Evolutionary conservation across 2,888 invertebrate genomes (phyloP), one percentile per base, ranked within the genome.

Genomic region (Scaptomyza polygonia): DNA sequence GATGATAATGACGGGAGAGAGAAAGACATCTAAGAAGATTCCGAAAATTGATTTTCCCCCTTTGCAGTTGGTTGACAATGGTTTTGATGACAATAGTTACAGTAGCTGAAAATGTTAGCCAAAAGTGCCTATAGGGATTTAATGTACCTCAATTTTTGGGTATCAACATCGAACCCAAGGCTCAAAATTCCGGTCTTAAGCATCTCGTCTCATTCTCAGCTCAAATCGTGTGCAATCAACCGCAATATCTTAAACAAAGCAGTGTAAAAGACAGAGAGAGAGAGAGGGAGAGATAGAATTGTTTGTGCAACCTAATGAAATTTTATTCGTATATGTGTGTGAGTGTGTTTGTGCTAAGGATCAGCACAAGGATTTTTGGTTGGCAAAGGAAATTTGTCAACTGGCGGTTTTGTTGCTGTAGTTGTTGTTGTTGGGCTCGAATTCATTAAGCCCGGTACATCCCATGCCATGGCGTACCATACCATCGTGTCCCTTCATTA

Each of bases 151-250:
- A 16, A 36, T 39, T 48, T 43, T 34, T 14, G 6, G 6, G 43
- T 21, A 21, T 32, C 7, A 29, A 12, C 11, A 25, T 52, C 27
- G n/a, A 8, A 57, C 11, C 34, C 32, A 11, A 29, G 70, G 34
- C 47, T 48, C 27, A 45, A 25, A 25, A 25, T 25, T 25, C 25
- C 5, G 25, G 72, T n/a, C 42, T 34, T 32, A 32, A 55, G 8
- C 54, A 9, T n/a, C 12, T n/a, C 12, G 16, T n/a, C 52, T 64
- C 16, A 12, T 59, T 11, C 29, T 56, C 39, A 57, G 21, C 73
- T 84, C 77, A 74, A 80, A 88, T 88, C 86, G 88, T 86, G 89
- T 88, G 85, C 85, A 88, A 86, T 87, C 85, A 86, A 86, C 85
- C 88, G 88, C 89, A 86, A 72, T 85, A 77, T 79, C 75, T 72